Evolutionary conservation across 2,113 vertebrate species (phyloP).

Genomic region (Natator depressus): DNA sequence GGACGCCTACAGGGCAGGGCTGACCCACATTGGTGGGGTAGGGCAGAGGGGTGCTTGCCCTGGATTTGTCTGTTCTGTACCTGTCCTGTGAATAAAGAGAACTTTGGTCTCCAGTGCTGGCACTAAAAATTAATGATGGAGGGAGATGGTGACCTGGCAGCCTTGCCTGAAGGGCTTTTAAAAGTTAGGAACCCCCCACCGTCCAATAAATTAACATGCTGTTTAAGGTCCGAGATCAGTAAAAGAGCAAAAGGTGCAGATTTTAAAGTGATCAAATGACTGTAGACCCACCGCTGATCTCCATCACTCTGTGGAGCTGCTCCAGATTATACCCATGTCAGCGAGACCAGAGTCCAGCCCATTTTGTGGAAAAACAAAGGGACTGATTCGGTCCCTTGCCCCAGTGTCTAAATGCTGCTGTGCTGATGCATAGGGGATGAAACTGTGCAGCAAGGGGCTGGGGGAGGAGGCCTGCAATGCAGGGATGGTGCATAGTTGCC

Average conservation of each 20-base stretch:
- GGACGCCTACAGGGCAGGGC: neutral
- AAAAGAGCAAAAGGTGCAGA: neutral
- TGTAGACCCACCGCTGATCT: neutral
- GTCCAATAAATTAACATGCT: neutral
- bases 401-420: neutral
- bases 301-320: neutral
- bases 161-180: slow-evolving; percentile 25
- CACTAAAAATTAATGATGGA: neutral
- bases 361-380: neutral
- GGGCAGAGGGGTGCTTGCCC: neutral
- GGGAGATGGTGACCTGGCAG: slow-evolving; percentile 6
- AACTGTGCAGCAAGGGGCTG: neutral
- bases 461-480: neutral
- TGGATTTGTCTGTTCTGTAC: rapidly evolving
- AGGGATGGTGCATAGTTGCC: neutral
- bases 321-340: neutral
- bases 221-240: neutral
- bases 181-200: neutral
- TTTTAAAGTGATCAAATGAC: rapidly evolving
- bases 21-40: rapidly evolving
- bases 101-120: neutral
- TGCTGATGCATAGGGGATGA: neutral
- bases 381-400: neutral
- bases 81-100: neutral
- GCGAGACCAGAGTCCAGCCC: neutral